These are phyloP conservation scores for Harpalus rufipes DNA, from an alignment of 2,888 invertebrate species.

Conservation along the genomic window DNA sequence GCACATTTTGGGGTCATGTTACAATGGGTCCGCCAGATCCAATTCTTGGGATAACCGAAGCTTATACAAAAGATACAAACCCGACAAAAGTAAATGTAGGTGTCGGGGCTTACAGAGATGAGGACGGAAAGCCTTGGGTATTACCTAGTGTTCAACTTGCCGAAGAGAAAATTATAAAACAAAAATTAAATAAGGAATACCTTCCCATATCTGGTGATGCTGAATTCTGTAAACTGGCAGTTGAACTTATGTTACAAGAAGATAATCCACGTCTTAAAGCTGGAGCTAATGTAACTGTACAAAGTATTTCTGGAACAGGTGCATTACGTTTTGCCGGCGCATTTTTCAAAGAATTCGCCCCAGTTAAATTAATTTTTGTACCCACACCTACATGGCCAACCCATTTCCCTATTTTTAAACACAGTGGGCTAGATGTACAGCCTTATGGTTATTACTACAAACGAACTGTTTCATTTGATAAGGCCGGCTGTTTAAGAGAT, in stretches of 20 bases:
- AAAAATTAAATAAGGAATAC: conserved; percentile 95
- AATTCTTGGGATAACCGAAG: conserved; percentile 98
- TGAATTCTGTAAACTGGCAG: conserved; percentile 90
- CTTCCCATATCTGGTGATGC: conserved; percentile 93
- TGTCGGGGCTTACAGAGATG: conserved; percentile 97
- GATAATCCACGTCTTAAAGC: conserved; percentile 83
- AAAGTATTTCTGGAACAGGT: conserved; percentile 97
- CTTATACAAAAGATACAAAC: conserved; percentile 93
- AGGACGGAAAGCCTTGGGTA: conserved; percentile 97
- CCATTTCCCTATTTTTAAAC: conserved; percentile 96
- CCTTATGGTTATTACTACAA: conserved; percentile 96
- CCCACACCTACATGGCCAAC: conserved; percentile 99
- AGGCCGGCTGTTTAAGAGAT: conserved; percentile 92
- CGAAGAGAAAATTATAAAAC: conserved; percentile 85
- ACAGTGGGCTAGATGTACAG: conserved; percentile 90
- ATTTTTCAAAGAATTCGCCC: conserved; percentile 90
- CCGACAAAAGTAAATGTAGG: conserved; percentile 98
- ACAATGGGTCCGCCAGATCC: conserved; percentile 99
- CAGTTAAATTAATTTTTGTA: conserved; percentile 91
- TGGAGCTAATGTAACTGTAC: conserved; percentile 86
- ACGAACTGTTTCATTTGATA: conserved; percentile 95
- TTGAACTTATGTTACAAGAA: conserved; percentile 93
- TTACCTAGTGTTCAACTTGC: conserved; percentile 93
- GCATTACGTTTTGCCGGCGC: conserved; percentile 95
- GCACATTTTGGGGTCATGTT: conserved; percentile 93